A percentile compares a stretch with the other conserved stretches of the same genome.
Conservation (phyloP, 2,888 invertebrate genomes). For the Dorcus hopei region DNA sequence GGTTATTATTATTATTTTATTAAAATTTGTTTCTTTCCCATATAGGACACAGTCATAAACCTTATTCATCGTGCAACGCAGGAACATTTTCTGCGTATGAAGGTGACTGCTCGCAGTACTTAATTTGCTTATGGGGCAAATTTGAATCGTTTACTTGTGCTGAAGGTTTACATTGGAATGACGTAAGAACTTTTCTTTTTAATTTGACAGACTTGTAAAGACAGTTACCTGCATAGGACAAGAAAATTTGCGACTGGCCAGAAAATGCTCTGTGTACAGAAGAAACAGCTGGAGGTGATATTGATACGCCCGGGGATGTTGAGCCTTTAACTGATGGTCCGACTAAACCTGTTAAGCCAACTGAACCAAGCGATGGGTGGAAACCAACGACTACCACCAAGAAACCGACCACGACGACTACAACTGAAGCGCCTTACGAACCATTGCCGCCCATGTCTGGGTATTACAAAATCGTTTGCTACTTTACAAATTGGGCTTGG, state of each 20-base stretch:
- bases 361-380: constrained; percentile 16
- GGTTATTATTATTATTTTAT: no score
- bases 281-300: constrained; percentile 8
- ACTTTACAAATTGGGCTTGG: constrained; percentile 95
- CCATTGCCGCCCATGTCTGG: constrained; percentile 58
- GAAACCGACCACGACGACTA: constrained; percentile 36
- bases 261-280: constrained; percentile 57
- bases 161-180: constrained; percentile 71
- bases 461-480: constrained; percentile 80
- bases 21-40: not conserved
- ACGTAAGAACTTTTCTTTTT: constrained; percentile 48
- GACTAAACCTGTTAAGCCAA: no score
- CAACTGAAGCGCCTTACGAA: constrained; percentile 47
- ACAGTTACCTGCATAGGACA: constrained; percentile 45
- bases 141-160: constrained; percentile 70
- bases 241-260: constrained; percentile 73
- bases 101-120: constrained; percentile 70
- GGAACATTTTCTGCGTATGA: constrained; percentile 65
- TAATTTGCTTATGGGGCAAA: constrained; percentile 77
- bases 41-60: constrained; percentile 31
- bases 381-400: constrained; percentile 21
- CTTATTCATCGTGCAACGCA: constrained; percentile 58
- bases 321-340: no score
- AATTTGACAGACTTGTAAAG: not conserved
- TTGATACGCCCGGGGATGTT: constrained; percentile 9